A percentile compares a stretch with the other conserved stretches of the same genome.
Evolutionary conservation across 2,888 invertebrate species (phyloP).

Genomic region (Drosophila rellima): DNA sequence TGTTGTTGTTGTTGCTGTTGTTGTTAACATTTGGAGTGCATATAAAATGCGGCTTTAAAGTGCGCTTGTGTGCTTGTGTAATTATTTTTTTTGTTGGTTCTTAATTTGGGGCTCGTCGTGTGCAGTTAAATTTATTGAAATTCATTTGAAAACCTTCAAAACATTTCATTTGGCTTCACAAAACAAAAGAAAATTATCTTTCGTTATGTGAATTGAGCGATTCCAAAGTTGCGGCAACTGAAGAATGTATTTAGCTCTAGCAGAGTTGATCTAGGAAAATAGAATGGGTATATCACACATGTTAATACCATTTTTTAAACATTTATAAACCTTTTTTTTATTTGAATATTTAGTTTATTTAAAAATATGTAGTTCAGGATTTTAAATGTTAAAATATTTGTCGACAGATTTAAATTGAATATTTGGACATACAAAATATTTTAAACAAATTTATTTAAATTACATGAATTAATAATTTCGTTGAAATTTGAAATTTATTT

Average conservation of each 20-base stretch:
- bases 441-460: no score
- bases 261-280: background rate
- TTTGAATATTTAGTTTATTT: no score
- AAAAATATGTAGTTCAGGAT: no score
- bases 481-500: no score
- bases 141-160: constrained; percentile 17
- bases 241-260: background rate
- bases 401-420: no score
- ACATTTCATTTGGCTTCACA: background rate
- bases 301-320: no score
- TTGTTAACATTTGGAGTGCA: constrained; percentile 46
- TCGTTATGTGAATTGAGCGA: background rate
- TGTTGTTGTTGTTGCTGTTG: constrained; percentile 17
- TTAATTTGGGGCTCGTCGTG: background rate
- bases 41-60: constrained; percentile 17
- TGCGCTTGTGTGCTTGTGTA: constrained; percentile 10
- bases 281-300: no score
- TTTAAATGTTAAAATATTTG: no score
- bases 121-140: constrained; percentile 18
- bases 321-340: no score
- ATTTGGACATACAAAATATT: no score
- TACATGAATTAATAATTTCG: no score
- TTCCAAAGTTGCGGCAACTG: background rate
- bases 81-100: background rate
- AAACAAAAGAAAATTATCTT: background rate